phyloP scores from a whole-genome alignment of 2,113 vertebrate species.

The Rallus limicola region DNA sequence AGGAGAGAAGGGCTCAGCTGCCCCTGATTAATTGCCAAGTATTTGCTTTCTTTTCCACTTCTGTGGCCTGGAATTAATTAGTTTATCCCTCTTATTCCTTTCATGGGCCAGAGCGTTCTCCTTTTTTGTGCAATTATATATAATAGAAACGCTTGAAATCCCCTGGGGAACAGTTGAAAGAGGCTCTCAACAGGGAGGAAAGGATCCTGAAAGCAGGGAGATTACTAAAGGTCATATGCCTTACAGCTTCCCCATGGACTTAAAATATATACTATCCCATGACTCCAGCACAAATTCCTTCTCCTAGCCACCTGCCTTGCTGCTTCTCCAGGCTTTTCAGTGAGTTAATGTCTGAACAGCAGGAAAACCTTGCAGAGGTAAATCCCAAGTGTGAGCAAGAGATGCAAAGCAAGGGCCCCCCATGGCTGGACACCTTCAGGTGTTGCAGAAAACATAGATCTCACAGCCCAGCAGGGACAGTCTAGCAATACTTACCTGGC shows the following conservation, averaged over 20 bases:
- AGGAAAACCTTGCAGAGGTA: slow-evolving; percentile 5
- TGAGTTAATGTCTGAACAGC: slow-evolving; percentile 13
- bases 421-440: not conserved
- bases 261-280: slow-evolving; percentile 45
- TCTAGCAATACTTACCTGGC: not conserved
- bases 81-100: slow-evolving; percentile 58
- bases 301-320: not conserved
- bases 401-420: not conserved
- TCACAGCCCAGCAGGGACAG: not conserved
- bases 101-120: slow-evolving; percentile 22
- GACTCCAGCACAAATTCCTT: slow-evolving; percentile 33
- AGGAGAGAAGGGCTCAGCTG: slow-evolving; percentile 21
- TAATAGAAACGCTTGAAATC: slow-evolving; percentile 30
- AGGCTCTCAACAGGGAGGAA: slow-evolving; percentile 44
- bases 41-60: slow-evolving; percentile 66
- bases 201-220: slow-evolving; percentile 36
- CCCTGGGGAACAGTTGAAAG: slow-evolving; percentile 36
- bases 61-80: slow-evolving; percentile 59
- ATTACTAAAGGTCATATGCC: slow-evolving; percentile 47
- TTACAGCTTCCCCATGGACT: slow-evolving; percentile 12
- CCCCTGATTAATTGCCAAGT: slow-evolving; percentile 56
- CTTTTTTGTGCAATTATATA: slow-evolving; percentile 47
- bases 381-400: not conserved
- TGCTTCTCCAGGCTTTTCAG: slow-evolving; percentile 21
- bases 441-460: not conserved